Base-by-base conservation (phyloP, 2,797 vertebrate species). In the Scolopax bukidnonensis region DNA sequence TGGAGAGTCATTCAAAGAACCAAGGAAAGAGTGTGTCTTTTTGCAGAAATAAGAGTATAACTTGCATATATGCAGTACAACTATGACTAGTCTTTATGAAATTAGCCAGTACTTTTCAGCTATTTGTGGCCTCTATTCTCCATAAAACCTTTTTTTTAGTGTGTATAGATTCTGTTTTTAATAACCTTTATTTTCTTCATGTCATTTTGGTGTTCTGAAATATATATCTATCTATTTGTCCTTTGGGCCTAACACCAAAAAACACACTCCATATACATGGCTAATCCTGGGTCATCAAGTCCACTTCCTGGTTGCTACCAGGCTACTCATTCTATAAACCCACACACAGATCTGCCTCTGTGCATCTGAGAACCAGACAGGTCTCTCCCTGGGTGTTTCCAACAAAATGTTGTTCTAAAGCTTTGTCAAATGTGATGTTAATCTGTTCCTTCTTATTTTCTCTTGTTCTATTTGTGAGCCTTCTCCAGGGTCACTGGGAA, bases 211-310 rank as follows among this genome's bases (percentile, higher is more conserved):
- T 74, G 11, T 63, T 78, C 13, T 67, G 43, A 84, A 90, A 63
- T 3, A 8, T 47, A 41, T 6, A 5, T 71, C 18, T 30, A 5
- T 25, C 2, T 7, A 57, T 38, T 82, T 73, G 56, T 71, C n/a
- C 12, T 53, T 68, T 65, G 15, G 9, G 6, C 9, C 12, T 91
- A 65, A 71, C 41, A 7, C 17, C 36, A 14, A 24, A 59, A 40
- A 3, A 0, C 1, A 1, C 0, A 1, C 9, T 33, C 2, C 24
- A 16, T 30, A 21, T 16, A 18, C 1, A 10, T 4, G 28, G 17
- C 4, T 27, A 41, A 6, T 43, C 16, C 50, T 45, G 28, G 9
- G 6, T 50, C 68, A 77, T 43, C 38, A 51, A 47, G 13, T 57
- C 19, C 8, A 30, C 16, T 12, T 89, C 11, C 12, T 59, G 12